Evolutionary conservation across 2,113 vertebrate species (phyloP).

Genomic region (Burhinus oedicnemus): DNA sequence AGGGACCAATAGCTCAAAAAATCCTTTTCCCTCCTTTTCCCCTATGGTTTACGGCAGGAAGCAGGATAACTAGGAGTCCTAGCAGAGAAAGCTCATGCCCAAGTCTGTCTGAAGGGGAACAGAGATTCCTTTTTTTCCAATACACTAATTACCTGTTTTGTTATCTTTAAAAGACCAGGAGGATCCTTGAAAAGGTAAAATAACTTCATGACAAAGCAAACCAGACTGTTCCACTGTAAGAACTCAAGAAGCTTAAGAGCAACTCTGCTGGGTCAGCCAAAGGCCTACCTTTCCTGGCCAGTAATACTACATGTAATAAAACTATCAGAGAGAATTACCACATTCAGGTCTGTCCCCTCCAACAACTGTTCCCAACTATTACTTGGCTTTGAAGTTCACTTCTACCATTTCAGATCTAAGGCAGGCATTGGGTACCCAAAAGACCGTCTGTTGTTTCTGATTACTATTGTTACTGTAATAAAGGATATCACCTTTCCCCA

Average conservation of each 20-base stretch:
- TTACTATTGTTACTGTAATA: not conserved
- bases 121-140: not conserved
- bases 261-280: slow-evolving; percentile 43
- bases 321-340: slow-evolving; percentile 50
- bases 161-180: not conserved
- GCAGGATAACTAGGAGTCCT: not conserved
- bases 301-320: slow-evolving; percentile 17
- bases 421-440: not conserved
- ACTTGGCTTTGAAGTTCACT: slow-evolving; percentile 44
- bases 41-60: not conserved
- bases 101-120: not conserved
- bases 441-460: not conserved
- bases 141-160: not conserved
- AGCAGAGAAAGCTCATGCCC: not conserved
- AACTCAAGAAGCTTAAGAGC: slow-evolving; percentile 21
- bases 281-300: slow-evolving; percentile 56
- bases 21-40: not conserved
- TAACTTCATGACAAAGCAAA: slow-evolving; percentile 18
- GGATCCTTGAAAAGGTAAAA: not conserved
- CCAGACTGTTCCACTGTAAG: not conserved
- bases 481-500: slow-evolving; percentile 43
- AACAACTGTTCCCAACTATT: slow-evolving; percentile 29
- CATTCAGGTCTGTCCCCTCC: slow-evolving; percentile 12
- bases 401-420: slow-evolving; percentile 35
- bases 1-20: not conserved